These are phyloP conservation scores for Cacatua alba DNA, from an alignment of 2,113 vertebrate species.

Conservation along the genomic window DNA sequence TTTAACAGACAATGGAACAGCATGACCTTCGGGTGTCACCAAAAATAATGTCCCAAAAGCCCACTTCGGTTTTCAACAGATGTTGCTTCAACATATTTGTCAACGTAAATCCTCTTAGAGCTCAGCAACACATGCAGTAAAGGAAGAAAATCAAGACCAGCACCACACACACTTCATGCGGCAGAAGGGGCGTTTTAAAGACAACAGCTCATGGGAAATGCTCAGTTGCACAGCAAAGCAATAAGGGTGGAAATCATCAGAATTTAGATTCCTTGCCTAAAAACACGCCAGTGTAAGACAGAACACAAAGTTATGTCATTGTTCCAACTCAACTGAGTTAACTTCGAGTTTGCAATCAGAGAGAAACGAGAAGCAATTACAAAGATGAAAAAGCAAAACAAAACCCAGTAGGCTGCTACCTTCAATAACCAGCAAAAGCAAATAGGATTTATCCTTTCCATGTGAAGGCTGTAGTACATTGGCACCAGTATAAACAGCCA, in stretches of 20 bases:
- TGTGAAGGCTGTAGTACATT: not conserved
- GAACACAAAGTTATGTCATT: not conserved
- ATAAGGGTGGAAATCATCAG: rapidly evolving
- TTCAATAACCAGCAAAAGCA: not conserved
- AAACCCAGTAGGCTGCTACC: not conserved
- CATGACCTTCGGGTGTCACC: not conserved
- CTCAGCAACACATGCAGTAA: not conserved
- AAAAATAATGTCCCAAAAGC: constrained; percentile 27
- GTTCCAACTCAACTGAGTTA: not conserved
- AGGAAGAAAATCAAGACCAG: not conserved
- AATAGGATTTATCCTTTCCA: rapidly evolving
- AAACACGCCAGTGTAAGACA: not conserved
- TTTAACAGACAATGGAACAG: constrained; percentile 26
- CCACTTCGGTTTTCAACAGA: constrained; percentile 42
- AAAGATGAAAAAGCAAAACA: not conserved
- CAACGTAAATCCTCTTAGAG: constrained; percentile 32
- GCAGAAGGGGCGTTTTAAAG: not conserved
- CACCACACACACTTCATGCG: not conserved
- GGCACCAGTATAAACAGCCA: not conserved
- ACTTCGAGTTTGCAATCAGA: not conserved
- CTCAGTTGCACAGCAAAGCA: not conserved
- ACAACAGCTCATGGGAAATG: not conserved
- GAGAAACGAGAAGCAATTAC: not conserved
- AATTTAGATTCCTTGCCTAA: not conserved
- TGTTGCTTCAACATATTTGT: constrained; percentile 20